Conservation (phyloP, 2,888 invertebrate species). For the Drosophila hamatofila region DNA sequence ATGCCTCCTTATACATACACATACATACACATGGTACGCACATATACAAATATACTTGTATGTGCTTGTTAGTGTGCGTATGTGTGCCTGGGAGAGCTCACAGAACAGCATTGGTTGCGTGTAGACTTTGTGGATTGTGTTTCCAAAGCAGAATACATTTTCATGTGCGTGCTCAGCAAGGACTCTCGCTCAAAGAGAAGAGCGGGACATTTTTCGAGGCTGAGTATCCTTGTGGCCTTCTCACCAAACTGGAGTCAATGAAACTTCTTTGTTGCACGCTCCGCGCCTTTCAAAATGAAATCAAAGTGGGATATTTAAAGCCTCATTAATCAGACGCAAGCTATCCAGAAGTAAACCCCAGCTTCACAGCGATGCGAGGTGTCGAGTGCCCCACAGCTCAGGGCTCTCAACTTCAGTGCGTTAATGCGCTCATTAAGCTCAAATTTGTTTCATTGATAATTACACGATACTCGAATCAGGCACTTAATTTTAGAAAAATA, state of each 20-base stretch:
- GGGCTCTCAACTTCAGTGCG: slow-evolving; percentile 40
- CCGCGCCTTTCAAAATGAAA: slow-evolving; percentile 79
- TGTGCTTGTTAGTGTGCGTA: background rate
- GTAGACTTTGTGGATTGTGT: slow-evolving; percentile 68
- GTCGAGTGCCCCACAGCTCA: slow-evolving; percentile 42
- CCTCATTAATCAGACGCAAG: slow-evolving; percentile 82
- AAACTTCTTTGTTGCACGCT: slow-evolving; percentile 74
- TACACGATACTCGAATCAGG: slow-evolving; percentile 32
- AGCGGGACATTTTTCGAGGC: slow-evolving; percentile 33
- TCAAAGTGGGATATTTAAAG: slow-evolving; percentile 84
- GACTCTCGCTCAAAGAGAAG: slow-evolving; percentile 16
- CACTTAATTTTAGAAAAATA: background rate
- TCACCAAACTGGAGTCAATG: slow-evolving; percentile 73
- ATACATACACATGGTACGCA: background rate
- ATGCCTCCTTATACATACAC: slow-evolving; percentile 18
- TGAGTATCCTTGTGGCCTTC: slow-evolving; percentile 35
- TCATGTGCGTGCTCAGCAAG: slow-evolving; percentile 48
- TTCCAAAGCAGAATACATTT: slow-evolving; percentile 56
- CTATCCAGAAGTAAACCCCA: slow-evolving; percentile 41
- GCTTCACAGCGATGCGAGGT: slow-evolving; percentile 26
- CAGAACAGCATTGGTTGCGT: slow-evolving; percentile 32
- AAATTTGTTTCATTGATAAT: slow-evolving; percentile 79
- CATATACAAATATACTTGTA: background rate
- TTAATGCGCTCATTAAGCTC: slow-evolving; percentile 76
- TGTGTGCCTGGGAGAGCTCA: slow-evolving; percentile 46